Conservation (phyloP, 2,888 invertebrate species). For the Sussaba pulchella region DNA sequence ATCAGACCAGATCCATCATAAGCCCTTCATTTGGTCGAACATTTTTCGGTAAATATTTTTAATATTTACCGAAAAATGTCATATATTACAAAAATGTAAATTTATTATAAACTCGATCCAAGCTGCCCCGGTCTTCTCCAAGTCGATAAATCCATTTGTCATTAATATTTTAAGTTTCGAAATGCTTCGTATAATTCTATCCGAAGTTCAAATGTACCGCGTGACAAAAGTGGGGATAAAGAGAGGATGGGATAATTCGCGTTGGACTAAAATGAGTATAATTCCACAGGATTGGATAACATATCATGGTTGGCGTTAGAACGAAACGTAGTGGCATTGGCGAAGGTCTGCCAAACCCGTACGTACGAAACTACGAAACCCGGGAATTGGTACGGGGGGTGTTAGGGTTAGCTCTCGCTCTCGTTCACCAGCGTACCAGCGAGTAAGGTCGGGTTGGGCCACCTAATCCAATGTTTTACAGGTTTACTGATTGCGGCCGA, state of each 20-base stretch:
- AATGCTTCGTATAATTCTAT: constrained; percentile 15
- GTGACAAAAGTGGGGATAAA: background rate
- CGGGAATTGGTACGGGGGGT: constrained; percentile 71
- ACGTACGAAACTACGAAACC: constrained; percentile 58
- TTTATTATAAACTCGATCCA: background rate
- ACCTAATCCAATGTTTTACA: constrained; percentile 81
- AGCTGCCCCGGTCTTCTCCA: background rate
- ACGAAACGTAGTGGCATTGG: constrained; percentile 58
- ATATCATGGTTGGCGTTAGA: constrained; percentile 66
- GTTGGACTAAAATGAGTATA: constrained; percentile 67
- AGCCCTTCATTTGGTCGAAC: no score
- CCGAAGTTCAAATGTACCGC: background rate
- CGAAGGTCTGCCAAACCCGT: constrained; percentile 9
- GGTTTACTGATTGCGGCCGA: constrained; percentile 80
- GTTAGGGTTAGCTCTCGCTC: constrained; percentile 44
- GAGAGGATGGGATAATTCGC: background rate
- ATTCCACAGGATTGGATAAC: constrained; percentile 72
- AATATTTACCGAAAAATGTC: no score
- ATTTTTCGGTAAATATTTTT: no score
- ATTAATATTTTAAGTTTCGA: constrained; percentile 29
- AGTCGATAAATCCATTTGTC: background rate
- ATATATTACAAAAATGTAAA: no score
- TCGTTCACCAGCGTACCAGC: constrained; percentile 13
- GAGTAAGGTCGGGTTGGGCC: constrained; percentile 73
- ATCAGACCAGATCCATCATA: no score